These are phyloP conservation scores for Pangasius djambal DNA, from an alignment of 2,797 vertebrate species.

Conservation along the genomic window DNA sequence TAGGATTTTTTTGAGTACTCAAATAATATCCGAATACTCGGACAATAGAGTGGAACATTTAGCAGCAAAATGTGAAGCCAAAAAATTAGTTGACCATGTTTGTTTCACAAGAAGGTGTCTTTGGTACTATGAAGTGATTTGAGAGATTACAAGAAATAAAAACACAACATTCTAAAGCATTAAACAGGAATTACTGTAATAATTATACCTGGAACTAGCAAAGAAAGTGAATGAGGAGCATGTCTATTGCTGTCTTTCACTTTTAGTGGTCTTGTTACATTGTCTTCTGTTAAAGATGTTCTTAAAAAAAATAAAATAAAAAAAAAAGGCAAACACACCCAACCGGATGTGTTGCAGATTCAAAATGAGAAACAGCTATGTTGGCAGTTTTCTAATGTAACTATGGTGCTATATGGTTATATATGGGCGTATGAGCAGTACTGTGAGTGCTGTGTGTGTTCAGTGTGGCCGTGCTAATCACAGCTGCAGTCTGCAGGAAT, in stretches of 20 bases:
- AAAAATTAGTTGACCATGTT: not conserved
- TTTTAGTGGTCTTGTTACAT: not conserved
- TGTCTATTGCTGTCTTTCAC: not conserved
- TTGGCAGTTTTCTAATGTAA: not conserved
- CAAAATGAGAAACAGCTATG: not conserved
- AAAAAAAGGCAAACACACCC: not conserved
- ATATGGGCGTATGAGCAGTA: not conserved
- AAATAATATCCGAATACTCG: conserved; percentile 7
- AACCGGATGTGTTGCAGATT: not conserved
- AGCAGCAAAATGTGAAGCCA: not conserved
- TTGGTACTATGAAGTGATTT: not conserved
- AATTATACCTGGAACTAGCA: not conserved
- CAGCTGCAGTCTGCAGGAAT: conserved; percentile 65
- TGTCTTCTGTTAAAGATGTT: not conserved
- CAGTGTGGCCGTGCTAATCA: conserved; percentile 28
- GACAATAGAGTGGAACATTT: not conserved
- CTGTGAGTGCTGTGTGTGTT: not conserved
- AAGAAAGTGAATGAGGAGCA: not conserved
- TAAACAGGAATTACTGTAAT: conserved; percentile 11
- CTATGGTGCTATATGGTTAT: not conserved
- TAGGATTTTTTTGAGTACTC: not conserved
- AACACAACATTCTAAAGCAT: not conserved
- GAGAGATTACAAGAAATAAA: not conserved
- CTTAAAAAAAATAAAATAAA: not conserved
- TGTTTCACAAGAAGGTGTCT: not conserved